Evolutionary conservation across 2,888 invertebrate genomes (phyloP).

Genomic region (Pristionchus entomophagus): DNA sequence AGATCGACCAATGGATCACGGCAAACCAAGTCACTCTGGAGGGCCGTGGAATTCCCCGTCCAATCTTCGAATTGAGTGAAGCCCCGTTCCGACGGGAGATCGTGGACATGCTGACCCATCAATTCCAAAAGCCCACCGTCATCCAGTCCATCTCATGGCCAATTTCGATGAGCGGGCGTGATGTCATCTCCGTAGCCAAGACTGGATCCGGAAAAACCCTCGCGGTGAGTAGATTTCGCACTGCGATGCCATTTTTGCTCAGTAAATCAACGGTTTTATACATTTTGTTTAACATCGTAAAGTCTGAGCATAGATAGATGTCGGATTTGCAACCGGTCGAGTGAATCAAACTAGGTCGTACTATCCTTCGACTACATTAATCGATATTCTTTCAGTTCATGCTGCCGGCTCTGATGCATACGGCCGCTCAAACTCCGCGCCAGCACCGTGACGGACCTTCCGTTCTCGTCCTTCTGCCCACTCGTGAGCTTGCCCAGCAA

Average conservation of each 20-base stretch:
- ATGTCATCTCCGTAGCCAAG: conserved; percentile 94
- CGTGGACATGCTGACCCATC: conserved; percentile 59
- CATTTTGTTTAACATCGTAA: neutral
- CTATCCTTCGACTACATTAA: conserved; percentile 14
- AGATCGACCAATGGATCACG: conserved; percentile 83
- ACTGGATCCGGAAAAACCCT: conserved; percentile 88
- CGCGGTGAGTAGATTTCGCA: conserved; percentile 80
- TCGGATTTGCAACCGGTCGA: conserved; percentile 83
- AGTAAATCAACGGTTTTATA: no score
- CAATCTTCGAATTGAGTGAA: conserved; percentile 91
- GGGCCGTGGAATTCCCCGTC: conserved; percentile 88
- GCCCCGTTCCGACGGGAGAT: conserved; percentile 82
- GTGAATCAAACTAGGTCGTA: conserved; percentile 37
- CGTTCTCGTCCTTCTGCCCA: conserved; percentile 77
- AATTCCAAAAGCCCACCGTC: conserved; percentile 73
- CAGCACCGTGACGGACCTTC: conserved; percentile 93
- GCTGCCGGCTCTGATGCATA: conserved; percentile 92
- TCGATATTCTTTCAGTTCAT: conserved; percentile 79
- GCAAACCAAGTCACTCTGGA: conserved; percentile 90
- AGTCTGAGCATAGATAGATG: neutral
- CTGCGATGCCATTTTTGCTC: no score
- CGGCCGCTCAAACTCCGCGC: conserved; percentile 89
- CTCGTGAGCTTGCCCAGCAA: conserved; percentile 79
- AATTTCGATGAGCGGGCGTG: conserved; percentile 89
- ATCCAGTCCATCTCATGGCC: conserved; percentile 93